Conservation (phyloP, 2,113 vertebrate species). For the cattle (Bos taurus) region DNA sequence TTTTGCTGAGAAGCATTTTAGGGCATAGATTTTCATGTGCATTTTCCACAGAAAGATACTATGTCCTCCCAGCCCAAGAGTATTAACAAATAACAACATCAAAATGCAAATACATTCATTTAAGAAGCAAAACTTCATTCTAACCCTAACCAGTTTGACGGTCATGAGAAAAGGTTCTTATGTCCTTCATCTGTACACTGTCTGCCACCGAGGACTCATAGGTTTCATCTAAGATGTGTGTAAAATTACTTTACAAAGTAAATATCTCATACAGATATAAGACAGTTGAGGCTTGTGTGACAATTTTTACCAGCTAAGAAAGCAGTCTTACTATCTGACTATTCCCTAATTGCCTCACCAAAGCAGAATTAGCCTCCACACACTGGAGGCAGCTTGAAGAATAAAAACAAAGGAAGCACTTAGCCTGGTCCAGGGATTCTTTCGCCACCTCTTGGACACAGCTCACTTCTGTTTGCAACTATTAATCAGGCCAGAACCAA, state of each 20-base stretch:
- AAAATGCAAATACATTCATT: not conserved
- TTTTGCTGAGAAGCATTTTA: not conserved
- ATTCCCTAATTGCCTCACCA: not conserved
- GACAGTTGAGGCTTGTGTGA: not conserved
- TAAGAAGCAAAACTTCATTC: conserved; percentile 24
- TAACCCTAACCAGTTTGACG: not conserved
- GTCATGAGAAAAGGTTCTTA: not conserved
- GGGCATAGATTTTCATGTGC: not conserved
- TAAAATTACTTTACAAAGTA: not conserved
- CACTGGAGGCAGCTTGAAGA: not conserved
- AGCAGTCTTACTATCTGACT: not conserved
- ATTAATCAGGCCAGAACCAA: conserved; percentile 33
- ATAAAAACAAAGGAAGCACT: not conserved
- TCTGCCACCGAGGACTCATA: not conserved
- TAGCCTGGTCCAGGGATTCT: not conserved
- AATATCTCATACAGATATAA: not conserved
- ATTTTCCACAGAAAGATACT: not conserved
- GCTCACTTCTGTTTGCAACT: not conserved
- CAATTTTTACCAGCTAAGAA: not conserved
- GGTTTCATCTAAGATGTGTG: not conserved
- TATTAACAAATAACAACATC: not conserved
- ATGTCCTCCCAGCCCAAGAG: not conserved
- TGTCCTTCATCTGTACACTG: not conserved
- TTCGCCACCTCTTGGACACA: not conserved
- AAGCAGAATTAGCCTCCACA: not conserved